Percentiles rank a stretch among this genome's conserved stretches.
These are phyloP conservation scores for Punctoribates punctum DNA, from an alignment of 2,888 invertebrate genomes.

Conservation along the genomic window DNA sequence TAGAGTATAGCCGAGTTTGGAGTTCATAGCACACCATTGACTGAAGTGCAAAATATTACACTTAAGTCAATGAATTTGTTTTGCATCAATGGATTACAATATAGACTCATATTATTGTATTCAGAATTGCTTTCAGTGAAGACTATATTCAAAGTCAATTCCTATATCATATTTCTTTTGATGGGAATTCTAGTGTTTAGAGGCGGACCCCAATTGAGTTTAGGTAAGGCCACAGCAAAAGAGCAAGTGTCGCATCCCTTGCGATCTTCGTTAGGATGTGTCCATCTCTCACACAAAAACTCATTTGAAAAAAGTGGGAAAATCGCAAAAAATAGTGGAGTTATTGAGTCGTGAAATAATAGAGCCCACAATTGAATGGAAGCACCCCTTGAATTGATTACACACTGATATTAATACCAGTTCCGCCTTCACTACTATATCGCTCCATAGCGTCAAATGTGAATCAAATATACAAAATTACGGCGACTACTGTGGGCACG, in stretches of 20 bases:
- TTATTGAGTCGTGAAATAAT: conserved; percentile 5
- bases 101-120: conserved; percentile 4
- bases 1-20: no score
- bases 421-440: conserved; percentile 24
- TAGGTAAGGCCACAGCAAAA: background rate
- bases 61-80: background rate
- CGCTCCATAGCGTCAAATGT: conserved; percentile 1
- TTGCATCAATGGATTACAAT: conserved; percentile 14
- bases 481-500: conserved; percentile 22
- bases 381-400: conserved; percentile 29
- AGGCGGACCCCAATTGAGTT: conserved; percentile 10
- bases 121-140: background rate
- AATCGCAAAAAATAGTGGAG: background rate
- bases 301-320: background rate
- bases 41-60: conserved; percentile 6
- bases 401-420: conserved; percentile 18
- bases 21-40: background rate
- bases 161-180: background rate
- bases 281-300: conserved; percentile 2
- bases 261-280: background rate
- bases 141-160: background rate
- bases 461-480: conserved; percentile 12
- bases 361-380: conserved; percentile 18
- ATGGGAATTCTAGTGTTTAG: background rate
- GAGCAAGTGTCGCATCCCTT: background rate